Evolutionary conservation across 2,888 invertebrate species (phyloP).

Genomic region (Agrilus cyanescens): DNA sequence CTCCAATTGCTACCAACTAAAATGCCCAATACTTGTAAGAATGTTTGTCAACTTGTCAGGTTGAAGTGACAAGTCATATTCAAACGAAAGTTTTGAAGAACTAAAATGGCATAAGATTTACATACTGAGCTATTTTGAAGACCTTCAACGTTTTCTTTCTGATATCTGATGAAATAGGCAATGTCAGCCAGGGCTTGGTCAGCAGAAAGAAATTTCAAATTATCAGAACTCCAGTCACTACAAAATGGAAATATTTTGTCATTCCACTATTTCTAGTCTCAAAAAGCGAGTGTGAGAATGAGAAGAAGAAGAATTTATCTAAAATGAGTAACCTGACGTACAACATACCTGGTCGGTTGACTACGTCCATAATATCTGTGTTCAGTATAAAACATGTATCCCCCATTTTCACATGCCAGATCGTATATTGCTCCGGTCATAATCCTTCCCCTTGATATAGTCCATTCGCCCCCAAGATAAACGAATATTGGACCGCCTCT

Average conservation of each 20-base stretch:
- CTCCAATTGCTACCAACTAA: constrained; percentile 39
- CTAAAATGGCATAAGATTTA: background rate
- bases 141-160: constrained; percentile 22
- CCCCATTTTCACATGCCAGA: constrained; percentile 44
- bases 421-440: constrained; percentile 49
- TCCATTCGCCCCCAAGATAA: constrained; percentile 66
- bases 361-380: constrained; percentile 74
- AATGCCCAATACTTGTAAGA: background rate
- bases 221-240: constrained; percentile 22
- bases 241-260: no score
- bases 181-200: constrained; percentile 36
- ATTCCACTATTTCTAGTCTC: no score
- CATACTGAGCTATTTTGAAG: constrained; percentile 31
- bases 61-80: background rate
- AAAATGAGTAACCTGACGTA: background rate
- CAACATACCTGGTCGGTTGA: constrained; percentile 53
- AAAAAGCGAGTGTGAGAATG: no score
- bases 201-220: constrained; percentile 31
- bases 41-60: background rate
- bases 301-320: background rate
- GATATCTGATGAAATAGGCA: constrained; percentile 29
- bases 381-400: constrained; percentile 61
- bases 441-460: constrained; percentile 46
- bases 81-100: background rate
- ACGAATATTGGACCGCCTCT: constrained; percentile 49